phyloP scores from a whole-genome alignment of 2,113 vertebrate species.

The Poecilia latipinna region DNA sequence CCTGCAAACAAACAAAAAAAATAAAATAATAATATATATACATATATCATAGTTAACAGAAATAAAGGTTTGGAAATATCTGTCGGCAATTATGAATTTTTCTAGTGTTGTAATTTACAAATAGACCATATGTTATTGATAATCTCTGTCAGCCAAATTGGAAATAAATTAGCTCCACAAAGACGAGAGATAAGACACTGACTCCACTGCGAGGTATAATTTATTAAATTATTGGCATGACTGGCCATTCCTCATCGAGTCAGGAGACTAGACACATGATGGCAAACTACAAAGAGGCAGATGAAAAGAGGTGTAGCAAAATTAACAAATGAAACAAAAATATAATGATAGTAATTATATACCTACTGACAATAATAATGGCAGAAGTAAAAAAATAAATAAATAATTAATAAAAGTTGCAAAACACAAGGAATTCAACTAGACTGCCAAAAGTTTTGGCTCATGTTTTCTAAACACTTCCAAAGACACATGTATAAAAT shows the following conservation, averaged over 20 bases:
- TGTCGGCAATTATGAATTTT: too few species aligned
- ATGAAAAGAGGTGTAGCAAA: not conserved
- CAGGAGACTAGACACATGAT: not conserved
- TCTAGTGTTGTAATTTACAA: too few species aligned
- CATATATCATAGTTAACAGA: too few species aligned
- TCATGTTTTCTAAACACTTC: too few species aligned
- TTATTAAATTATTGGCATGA: not conserved
- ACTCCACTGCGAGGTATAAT: not conserved
- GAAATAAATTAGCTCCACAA: conserved; percentile 19
- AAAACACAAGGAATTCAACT: not conserved
- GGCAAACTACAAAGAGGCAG: not conserved
- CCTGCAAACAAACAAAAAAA: too few species aligned
- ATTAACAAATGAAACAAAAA: not conserved
- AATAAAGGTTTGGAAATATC: too few species aligned
- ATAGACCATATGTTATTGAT: conserved; percentile 36
- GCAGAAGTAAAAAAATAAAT: not conserved
- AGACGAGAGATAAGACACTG: not conserved
- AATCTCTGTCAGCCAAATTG: conserved; percentile 42
- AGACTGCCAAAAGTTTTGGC: not conserved
- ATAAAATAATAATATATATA: too few species aligned
- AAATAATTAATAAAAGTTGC: not conserved
- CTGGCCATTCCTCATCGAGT: not conserved
- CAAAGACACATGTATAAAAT: not conserved
- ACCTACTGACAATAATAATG: too few species aligned
- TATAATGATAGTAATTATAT: not conserved